Evolutionary conservation across 2,888 invertebrate species (phyloP), one percentile per base, ranked within the genome.

Genomic region (Ephialtes manifestator): DNA sequence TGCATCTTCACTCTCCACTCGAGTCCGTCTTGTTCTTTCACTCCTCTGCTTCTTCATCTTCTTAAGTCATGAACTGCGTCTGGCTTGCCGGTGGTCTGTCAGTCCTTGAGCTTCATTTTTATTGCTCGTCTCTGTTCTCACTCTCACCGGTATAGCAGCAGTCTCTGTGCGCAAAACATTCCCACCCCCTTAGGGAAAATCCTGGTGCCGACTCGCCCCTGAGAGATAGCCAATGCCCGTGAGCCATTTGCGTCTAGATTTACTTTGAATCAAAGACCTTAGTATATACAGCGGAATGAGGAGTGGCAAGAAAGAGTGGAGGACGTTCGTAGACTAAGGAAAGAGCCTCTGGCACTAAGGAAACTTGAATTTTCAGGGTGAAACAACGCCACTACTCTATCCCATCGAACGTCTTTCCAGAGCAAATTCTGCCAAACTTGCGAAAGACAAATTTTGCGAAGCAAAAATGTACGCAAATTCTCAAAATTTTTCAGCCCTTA

Each of bases 231-330:
- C 87, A 55, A 78, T 87, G 84, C 85, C 87, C 80, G 63, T 72
- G 63, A 83, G 87, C 82, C 80, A 85, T 87, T 84, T 74, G 81
- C 77, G 82, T 87, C 86, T 85, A 81, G 85, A 87, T 84, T 87
- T 87, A 85, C 87, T 85, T 87, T 87, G 87, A 87, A 87, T 87
- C 84, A 87, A 87, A 87, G 85, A 87, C 72, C 81, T 77, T 35
- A 77, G 81, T 86, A 67, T 86, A 82, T 84, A 84, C 78, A 78
- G 81, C 67, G 77, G 75, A 74, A 60, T 80, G 81, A 71, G 58
- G 72, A 83, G 76, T 76, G 53, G 75, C 80, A 68, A 77, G 77
- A 46, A 68, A 35, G 55, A 18, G 35, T 51, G 63, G 46, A 46
- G 58, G 48, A 75, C 35, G 83, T 53, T 20, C 77, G 77, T 70